Conservation (phyloP, 2,797 vertebrate species). For the Myripristis jacobus region DNA sequence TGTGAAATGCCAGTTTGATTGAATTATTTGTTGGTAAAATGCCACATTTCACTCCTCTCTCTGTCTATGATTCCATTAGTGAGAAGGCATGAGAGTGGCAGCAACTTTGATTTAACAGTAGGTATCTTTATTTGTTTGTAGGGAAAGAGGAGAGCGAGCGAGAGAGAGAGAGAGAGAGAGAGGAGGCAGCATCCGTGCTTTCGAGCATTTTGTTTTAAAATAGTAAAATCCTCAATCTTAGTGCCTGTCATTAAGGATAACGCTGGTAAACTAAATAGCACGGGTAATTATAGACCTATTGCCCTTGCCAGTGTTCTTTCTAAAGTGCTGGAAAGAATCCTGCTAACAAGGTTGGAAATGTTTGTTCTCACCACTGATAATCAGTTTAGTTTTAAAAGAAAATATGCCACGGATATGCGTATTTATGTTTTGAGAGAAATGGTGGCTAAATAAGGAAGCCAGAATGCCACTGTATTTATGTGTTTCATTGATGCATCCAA, state of each 20-base stretch:
- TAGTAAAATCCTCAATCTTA: neutral
- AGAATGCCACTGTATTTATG: constrained; percentile 12
- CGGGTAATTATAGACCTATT: constrained; percentile 5
- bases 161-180: neutral
- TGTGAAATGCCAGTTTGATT: constrained; percentile 42
- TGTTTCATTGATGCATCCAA: constrained; percentile 10
- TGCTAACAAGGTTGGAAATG: constrained; percentile 6
- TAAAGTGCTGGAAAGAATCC: constrained; percentile 1
- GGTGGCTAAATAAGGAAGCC: neutral
- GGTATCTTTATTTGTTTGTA: constrained; percentile 23
- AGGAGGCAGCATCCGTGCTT: neutral
- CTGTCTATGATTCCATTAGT: constrained; percentile 12
- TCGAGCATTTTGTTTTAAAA: neutral
- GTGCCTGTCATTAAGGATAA: constrained; percentile 12
- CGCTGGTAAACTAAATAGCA: neutral
- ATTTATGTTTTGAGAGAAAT: constrained; percentile 9
- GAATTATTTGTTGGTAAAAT: constrained; percentile 37
- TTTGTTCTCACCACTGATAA: constrained; percentile 11
- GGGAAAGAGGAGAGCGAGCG: neutral
- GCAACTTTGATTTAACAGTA: neutral
- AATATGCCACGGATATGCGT: constrained; percentile 19
- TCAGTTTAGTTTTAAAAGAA: constrained; percentile 13
- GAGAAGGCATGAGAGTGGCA: constrained; percentile 2
- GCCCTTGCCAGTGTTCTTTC: neutral
- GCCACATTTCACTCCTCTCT: constrained; percentile 5